These are phyloP conservation scores for Athene cunicularia DNA, from an alignment of 2,113 vertebrate genomes.

Conservation along the genomic window DNA sequence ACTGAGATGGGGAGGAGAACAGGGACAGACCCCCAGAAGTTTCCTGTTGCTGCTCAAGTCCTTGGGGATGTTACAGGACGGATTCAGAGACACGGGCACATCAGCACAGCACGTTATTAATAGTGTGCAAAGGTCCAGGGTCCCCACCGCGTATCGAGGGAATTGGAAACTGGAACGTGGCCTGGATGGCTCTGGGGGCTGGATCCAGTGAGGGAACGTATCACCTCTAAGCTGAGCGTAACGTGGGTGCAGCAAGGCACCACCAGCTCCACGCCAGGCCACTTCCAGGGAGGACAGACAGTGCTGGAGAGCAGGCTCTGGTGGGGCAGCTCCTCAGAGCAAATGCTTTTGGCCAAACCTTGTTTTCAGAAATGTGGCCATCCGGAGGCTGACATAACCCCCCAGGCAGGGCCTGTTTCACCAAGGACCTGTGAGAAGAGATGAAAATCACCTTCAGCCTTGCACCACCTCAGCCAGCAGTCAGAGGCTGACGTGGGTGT, in stretches of 20 bases:
- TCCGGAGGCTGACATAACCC: neutral
- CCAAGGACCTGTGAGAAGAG: neutral
- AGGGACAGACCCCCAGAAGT: neutral
- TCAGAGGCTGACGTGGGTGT: rapidly evolving
- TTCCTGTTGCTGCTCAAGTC: neutral
- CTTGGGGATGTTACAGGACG: neutral
- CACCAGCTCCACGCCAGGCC: rapidly evolving
- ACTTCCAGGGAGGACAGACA: neutral
- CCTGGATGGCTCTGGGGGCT: neutral
- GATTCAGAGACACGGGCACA: neutral
- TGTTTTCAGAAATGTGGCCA: rapidly evolving
- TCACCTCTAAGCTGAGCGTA: neutral
- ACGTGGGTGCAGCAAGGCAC: neutral
- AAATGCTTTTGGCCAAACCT: neutral
- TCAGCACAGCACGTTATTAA: neutral
- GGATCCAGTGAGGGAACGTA: rapidly evolving
- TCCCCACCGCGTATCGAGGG: neutral
- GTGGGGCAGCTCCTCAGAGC: neutral
- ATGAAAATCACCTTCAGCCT: neutral
- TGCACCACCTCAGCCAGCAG: neutral
- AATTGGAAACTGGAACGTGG: neutral
- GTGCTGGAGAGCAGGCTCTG: neutral
- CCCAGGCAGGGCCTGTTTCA: neutral
- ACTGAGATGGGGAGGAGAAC: neutral
- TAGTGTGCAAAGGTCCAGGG: neutral